A percentile compares a stretch with the other conserved stretches of the same genome.
These are phyloP conservation scores for Cantharis rufa DNA, from an alignment of 2,888 invertebrate genomes.

Conservation along the genomic window DNA sequence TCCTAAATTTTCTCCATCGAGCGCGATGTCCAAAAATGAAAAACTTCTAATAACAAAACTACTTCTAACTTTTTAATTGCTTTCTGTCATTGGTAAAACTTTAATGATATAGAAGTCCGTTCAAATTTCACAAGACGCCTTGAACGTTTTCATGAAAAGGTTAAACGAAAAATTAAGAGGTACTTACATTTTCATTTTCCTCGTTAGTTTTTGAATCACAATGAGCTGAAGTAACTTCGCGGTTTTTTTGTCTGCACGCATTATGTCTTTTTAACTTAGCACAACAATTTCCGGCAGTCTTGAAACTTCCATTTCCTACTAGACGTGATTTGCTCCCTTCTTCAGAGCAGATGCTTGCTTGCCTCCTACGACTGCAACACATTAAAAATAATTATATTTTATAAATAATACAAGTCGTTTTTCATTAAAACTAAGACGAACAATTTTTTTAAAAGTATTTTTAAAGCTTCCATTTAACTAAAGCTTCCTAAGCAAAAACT, in stretches of 20 bases:
- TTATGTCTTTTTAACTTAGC: constrained; percentile 53
- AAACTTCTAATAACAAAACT: not conserved
- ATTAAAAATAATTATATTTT: not conserved
- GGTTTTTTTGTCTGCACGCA: constrained; percentile 52
- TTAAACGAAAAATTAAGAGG: not conserved
- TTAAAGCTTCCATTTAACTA: too few species aligned
- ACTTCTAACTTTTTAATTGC: not conserved
- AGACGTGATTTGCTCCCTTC: constrained; percentile 41
- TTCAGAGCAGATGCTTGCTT: constrained; percentile 49
- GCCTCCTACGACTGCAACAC: constrained; percentile 46
- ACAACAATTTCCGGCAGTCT: constrained; percentile 50
- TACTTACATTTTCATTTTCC: constrained; percentile 17
- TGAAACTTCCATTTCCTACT: constrained; percentile 46
- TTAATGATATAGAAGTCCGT: not conserved
- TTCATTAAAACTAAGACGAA: not conserved
- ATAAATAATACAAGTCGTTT: not conserved
- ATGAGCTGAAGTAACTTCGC: constrained; percentile 37
- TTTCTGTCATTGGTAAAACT: not conserved
- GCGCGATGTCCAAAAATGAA: not conserved
- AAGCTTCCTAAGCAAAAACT: too few species aligned
- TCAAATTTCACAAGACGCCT: not conserved
- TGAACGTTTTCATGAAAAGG: not conserved
- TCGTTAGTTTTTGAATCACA: constrained; percentile 9
- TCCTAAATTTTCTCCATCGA: not conserved
- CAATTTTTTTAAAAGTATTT: not conserved